Percentiles rank a stretch among this genome's conserved stretches.
phyloP scores from a whole-genome alignment of 2,113 vertebrate species.

The Psittacus erithacus region DNA sequence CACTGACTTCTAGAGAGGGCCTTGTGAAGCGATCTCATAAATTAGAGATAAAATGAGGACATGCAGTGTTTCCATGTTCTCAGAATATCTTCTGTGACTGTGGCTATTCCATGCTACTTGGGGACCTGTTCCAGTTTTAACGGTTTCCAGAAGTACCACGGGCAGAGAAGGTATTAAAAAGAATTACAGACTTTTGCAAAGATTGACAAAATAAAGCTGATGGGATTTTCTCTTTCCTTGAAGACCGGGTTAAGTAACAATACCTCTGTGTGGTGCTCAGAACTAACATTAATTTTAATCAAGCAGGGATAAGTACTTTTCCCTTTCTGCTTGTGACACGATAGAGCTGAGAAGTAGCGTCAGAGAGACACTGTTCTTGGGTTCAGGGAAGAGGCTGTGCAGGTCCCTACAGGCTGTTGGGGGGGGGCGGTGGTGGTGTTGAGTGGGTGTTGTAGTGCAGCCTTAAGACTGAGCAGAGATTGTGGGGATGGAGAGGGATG shows the following conservation, averaged over 20 bases:
- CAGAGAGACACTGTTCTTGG: neutral
- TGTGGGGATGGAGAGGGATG: neutral
- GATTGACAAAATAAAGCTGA: constrained; percentile 61
- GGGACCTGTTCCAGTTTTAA: constrained; percentile 63
- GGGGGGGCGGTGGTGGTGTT: too few relatives aligned
- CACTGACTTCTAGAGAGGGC: neutral
- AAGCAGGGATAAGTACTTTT: constrained; percentile 26
- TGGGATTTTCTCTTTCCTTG: constrained; percentile 52
- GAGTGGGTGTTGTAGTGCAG: neutral
- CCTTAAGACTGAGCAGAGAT: neutral
- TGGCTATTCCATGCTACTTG: constrained; percentile 37
- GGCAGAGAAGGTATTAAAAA: constrained; percentile 41
- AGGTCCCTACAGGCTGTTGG: fast-evolving
- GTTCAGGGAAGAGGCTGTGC: neutral
- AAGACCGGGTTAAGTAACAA: constrained; percentile 3
- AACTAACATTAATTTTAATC: constrained; percentile 56
- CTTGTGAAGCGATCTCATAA: constrained; percentile 8
- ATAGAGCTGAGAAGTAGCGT: neutral
- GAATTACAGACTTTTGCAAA: constrained; percentile 56
- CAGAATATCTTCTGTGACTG: constrained; percentile 19
- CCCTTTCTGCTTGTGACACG: neutral
- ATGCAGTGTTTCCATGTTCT: constrained; percentile 11
- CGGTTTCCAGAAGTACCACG: neutral
- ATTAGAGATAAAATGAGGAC: constrained; percentile 47
- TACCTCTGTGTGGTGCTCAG: constrained; percentile 28